phyloP scores from a whole-genome alignment of 2,113 vertebrate species.

The Carassius auratus region DNA sequence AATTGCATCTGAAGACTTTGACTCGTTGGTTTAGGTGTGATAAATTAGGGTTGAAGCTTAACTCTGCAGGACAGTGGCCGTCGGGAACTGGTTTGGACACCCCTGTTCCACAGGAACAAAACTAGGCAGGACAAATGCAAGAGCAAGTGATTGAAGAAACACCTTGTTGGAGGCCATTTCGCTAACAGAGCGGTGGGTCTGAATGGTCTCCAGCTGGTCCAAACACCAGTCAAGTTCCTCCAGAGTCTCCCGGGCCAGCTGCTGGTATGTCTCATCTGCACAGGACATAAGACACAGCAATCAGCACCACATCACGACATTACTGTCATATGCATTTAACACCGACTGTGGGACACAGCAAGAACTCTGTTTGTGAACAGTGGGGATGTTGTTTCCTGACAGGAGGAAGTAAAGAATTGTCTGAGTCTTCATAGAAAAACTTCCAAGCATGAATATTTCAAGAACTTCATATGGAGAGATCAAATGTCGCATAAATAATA shows the following conservation, averaged over 20 bases:
- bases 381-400: conserved; percentile 19
- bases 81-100: too few relatives aligned
- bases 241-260: conserved; percentile 89
- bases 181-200: conserved; percentile 91
- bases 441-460: conserved; percentile 30
- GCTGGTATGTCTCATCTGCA: conserved; percentile 90
- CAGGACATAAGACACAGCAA: neutral
- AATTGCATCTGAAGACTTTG: neutral
- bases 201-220: conserved; percentile 91
- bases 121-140: neutral
- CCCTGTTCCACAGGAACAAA: neutral
- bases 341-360: neutral
- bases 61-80: too few relatives aligned
- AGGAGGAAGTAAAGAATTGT: conserved; percentile 1
- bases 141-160: conserved; percentile 39
- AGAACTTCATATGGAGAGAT: conserved; percentile 37
- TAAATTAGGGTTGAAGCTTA: too few relatives aligned
- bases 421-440: conserved; percentile 5
- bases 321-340: neutral
- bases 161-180: conserved; percentile 94
- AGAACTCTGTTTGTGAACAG: conserved; percentile 27
- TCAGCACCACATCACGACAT: neutral
- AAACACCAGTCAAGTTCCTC: conserved; percentile 94
- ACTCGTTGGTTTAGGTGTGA: too few relatives aligned
- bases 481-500: conserved; percentile 44